These are phyloP conservation scores for Pygocentrus nattereri DNA, from an alignment of 2,797 vertebrate species.

Conservation along the genomic window DNA sequence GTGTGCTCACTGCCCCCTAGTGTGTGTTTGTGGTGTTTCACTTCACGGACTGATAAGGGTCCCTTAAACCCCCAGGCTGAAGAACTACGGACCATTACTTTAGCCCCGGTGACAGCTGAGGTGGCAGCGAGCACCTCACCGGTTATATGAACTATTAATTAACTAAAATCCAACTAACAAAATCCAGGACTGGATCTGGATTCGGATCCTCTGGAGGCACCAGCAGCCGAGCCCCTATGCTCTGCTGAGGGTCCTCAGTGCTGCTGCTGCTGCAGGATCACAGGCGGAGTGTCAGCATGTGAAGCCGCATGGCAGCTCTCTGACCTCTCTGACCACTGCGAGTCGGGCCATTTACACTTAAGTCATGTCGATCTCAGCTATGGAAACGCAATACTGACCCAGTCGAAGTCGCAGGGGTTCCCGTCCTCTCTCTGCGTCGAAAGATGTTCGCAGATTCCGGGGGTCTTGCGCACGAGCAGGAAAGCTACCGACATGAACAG, in stretches of 20 bases:
- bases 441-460: constrained; percentile 88
- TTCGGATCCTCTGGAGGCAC: background rate
- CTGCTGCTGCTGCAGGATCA: too few relatives aligned
- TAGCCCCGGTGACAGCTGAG: background rate
- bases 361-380: background rate
- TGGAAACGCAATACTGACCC: constrained; percentile 78
- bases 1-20: too few relatives aligned
- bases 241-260: too few relatives aligned
- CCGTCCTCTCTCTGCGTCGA: constrained; percentile 92
- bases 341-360: too few relatives aligned
- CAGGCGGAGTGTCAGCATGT: background rate
- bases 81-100: too few relatives aligned
- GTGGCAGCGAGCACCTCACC: background rate
- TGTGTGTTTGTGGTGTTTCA: too few relatives aligned
- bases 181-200: background rate
- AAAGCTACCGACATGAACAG: constrained; percentile 88
- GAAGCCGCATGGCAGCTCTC: too few relatives aligned
- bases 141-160: background rate
- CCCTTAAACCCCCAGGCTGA: too few relatives aligned
- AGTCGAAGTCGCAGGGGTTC: constrained; percentile 96
- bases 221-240: too few relatives aligned
- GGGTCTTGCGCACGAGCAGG: constrained; percentile 88
- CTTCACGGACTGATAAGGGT: too few relatives aligned
- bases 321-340: too few relatives aligned
- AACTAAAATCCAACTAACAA: background rate